Conservation (phyloP, 2,113 vertebrate genomes). For the Solenodon paradoxus region DNA sequence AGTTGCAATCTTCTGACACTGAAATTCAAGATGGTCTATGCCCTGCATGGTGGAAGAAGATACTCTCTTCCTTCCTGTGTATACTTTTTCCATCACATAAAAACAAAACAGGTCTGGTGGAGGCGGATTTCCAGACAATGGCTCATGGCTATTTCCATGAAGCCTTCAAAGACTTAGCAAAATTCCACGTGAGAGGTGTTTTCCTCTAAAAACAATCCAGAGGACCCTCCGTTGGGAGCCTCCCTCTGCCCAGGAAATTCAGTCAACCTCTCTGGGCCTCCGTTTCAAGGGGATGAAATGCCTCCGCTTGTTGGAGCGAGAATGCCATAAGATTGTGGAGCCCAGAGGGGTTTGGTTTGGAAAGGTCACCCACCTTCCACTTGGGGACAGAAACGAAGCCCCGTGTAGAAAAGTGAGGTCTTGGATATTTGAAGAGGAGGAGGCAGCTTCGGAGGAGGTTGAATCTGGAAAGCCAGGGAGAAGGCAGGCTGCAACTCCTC, state of each 20-base stretch:
- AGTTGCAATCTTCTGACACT: not conserved
- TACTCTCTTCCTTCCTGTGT: not conserved
- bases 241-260: not conserved
- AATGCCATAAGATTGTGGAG: not conserved
- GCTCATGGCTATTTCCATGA: not conserved
- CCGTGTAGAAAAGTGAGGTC: not conserved
- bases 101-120: not conserved
- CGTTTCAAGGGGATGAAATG: not conserved
- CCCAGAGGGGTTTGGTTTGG: not conserved
- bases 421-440: not conserved
- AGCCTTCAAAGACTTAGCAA: not conserved
- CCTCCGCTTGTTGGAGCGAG: not conserved
- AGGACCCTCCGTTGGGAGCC: not conserved
- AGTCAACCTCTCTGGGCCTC: not conserved
- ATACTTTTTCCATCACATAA: not conserved
- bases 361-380: not conserved
- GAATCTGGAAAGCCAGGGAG: not conserved
- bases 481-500: no score
- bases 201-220: not conserved
- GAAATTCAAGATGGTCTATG: not conserved
- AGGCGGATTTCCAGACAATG: not conserved
- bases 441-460: not conserved
- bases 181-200: not conserved
- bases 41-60: not conserved
- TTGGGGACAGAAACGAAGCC: not conserved